Evolutionary conservation across 2,888 invertebrate genomes (phyloP), one percentile per base, ranked within the genome.

Genomic region (Nymphalis urticae): DNA sequence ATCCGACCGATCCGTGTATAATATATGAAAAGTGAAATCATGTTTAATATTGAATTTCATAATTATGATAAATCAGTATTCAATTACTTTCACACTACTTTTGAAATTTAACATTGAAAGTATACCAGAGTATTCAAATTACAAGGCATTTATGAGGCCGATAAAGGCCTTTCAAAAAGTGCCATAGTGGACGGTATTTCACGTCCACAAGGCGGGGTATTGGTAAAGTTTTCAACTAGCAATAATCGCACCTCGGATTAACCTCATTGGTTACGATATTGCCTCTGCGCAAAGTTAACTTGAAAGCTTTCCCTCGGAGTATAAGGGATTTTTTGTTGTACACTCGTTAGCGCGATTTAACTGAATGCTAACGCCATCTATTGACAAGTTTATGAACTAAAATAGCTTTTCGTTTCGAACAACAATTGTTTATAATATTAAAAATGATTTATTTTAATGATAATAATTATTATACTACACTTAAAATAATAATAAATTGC

Each of bases 201-300:
- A 96, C 95, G 95, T 94, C 95, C 95, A 93, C 95, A 93, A 91
- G 95, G 95, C 96, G 96, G 96, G 96, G 96, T 96, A 96, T 96
- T 97, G 96, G 96, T 96, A 95, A 96, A 97, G 96, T 96, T 96
- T 72, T 96, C 96, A 97, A 96, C 96, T 95, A 95, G 95, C 96
- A 96, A 96, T 96, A 96, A 96, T 95, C 95, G 95, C 96, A 95
- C 95, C 96, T 96, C 96, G 95, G 96, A 95, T 94, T 92, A 93
- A 95, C 96, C 95, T 96, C 96, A 96, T 95, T 93, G 96, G 95
- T 95, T 96, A 96, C 95, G 95, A 96, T 96, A 96, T 95, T 94
- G 96, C 96, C 96, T 94, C 96, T 96, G 96, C 96, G 96, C 96
- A 96, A 96, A 96, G 96, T 94, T 96, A 82, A 93, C 10, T 17